Conservation (phyloP, 1,140 invertebrate species). For the Brachionus calyciflorus region DNA sequence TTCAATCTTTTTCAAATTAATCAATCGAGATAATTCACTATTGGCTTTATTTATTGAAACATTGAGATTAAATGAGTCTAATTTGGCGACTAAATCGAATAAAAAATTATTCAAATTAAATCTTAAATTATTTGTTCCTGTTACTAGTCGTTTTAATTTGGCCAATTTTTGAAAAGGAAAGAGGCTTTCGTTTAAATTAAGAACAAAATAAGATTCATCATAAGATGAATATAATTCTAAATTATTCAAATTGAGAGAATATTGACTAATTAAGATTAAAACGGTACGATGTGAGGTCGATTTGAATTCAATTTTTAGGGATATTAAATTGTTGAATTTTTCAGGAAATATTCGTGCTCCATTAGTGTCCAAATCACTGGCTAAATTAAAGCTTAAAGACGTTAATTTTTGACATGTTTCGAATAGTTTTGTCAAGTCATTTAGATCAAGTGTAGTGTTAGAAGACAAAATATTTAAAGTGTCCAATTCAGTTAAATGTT, state of each 20-base stretch:
- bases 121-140: constrained; percentile 8
- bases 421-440: not conserved
- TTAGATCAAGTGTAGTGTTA: not conserved
- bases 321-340: too few species aligned
- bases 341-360: too few species aligned
- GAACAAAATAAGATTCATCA: not conserved
- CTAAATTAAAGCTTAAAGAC: not conserved
- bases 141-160: not conserved
- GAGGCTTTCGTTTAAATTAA: not conserved
- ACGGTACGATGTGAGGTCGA: not conserved
- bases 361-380: not conserved
- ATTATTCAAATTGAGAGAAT: not conserved
- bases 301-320: not conserved
- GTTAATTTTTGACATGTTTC: not conserved
- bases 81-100: not conserved
- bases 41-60: not conserved
- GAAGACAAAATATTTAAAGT: not conserved
- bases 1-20: not conserved
- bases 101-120: not conserved
- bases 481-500: not conserved
- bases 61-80: constrained; percentile 1
- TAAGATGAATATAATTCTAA: constrained; percentile 13
- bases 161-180: not conserved
- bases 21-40: not conserved
- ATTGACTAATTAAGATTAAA: not conserved